Evolutionary conservation across 2,113 vertebrate species (phyloP).

Genomic region (Oenanthe oenanthe): DNA sequence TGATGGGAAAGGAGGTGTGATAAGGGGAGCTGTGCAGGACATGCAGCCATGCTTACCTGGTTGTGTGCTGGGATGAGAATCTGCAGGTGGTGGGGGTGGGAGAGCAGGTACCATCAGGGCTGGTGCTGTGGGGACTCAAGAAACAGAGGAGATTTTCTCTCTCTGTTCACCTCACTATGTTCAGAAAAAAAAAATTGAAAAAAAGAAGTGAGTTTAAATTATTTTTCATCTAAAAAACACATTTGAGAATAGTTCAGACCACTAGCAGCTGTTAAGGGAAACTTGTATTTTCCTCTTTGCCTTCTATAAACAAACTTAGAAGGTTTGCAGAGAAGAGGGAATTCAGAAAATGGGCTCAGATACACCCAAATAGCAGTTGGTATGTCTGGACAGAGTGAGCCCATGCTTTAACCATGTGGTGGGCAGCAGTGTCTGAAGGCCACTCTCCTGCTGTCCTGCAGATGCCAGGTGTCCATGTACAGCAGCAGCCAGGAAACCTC

Average conservation of each 20-base stretch:
- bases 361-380: not conserved
- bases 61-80: not conserved
- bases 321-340: not conserved
- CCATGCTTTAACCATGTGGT: not conserved
- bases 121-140: not conserved
- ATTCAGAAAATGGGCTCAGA: not conserved
- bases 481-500: not conserved
- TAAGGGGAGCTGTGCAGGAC: not conserved
- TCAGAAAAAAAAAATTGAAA: not conserved
- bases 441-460: not conserved
- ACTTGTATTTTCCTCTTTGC: not conserved
- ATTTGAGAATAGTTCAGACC: not conserved
- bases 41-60: accelerated
- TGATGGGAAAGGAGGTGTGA: not conserved
- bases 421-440: not conserved
- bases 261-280: not conserved
- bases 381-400: not conserved
- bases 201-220: not conserved
- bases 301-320: not conserved
- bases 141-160: not conserved
- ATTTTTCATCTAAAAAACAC: not conserved
- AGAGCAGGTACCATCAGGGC: not conserved
- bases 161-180: not conserved
- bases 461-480: not conserved
- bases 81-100: not conserved